Base-by-base conservation (phyloP, 1,140 invertebrate species). In the Macrosteles quadrilineatus region DNA sequence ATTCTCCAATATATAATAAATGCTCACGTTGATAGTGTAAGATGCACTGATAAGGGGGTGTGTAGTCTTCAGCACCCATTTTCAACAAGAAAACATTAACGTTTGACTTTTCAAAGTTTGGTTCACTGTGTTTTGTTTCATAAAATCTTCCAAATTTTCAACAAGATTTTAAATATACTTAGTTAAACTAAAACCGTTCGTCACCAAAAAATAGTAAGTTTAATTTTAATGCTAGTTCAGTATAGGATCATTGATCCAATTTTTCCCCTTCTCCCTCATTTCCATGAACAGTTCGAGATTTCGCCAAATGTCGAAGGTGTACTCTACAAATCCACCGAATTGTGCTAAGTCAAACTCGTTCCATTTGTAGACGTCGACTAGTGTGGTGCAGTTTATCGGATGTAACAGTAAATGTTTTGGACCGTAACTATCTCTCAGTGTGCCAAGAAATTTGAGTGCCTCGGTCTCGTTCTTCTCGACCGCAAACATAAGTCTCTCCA, bases 401-500 rank as follows among this genome's bases (percentile, higher is more conserved):
- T 50, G 47, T 50, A 50, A 19, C 4, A 50, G 47, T 3, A 50
- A n/a, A n/a, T 50, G 47, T 21, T 50, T 50, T 50, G 47, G 47
- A 50, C 47, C 47, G 21, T 21, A 17, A 4, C 21, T 50, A 19
- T 50, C 47, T 21, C 47, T 6, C 21, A 50, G n/a, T 3, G 47
- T 21, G 3, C n/a, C 4, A 3, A 50, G 21, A 50, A 50, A 50
- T 3, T 50, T n/a, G 4, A 50, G 21, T 9, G 47, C 21, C 4
- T 21, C 6, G 21, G 47, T 17, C n/a, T 50, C 21, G 21, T 50
- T 50, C 4, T 50, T 50, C 21, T 50, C 47, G 4, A 50, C 47
- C 14, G 47, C 47, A 9, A 17, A 9, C 21, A 21, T 50, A 21
- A 50, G 21, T 50, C n/a, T 3, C n/a, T 50, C 47, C 14, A 50